These are phyloP conservation scores for Microtus ochrogaster DNA, from an alignment of 2,113 vertebrate species.

Conservation along the genomic window DNA sequence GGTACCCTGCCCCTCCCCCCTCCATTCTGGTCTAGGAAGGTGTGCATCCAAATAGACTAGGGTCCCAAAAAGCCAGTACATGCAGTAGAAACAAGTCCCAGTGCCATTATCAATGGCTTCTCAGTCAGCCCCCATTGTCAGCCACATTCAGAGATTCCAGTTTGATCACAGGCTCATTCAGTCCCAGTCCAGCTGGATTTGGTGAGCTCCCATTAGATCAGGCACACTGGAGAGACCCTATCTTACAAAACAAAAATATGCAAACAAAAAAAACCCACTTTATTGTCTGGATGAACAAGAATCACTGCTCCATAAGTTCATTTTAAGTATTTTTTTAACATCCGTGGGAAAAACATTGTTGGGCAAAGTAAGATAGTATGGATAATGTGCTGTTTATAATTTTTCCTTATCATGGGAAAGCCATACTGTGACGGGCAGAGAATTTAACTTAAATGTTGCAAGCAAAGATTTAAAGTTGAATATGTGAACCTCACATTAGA, in stretches of 20 bases:
- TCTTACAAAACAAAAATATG: background rate
- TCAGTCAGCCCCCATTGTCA: too few species aligned
- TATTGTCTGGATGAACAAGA: background rate
- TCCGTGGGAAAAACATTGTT: background rate
- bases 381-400: background rate
- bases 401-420: background rate
- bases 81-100: too few species aligned
- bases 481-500: background rate
- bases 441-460: background rate
- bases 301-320: background rate
- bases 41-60: too few species aligned
- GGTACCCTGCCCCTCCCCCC: too few species aligned
- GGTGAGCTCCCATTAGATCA: too few species aligned
- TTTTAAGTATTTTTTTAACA: background rate
- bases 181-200: too few species aligned
- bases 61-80: too few species aligned
- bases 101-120: too few species aligned
- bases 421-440: background rate
- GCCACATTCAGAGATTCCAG: too few species aligned
- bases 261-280: background rate
- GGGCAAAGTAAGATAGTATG: too few species aligned
- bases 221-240: background rate
- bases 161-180: too few species aligned
- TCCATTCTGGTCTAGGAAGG: too few species aligned
- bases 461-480: background rate